Base-by-base conservation (phyloP, 2,113 vertebrate species). In the Siniperca knerii region DNA sequence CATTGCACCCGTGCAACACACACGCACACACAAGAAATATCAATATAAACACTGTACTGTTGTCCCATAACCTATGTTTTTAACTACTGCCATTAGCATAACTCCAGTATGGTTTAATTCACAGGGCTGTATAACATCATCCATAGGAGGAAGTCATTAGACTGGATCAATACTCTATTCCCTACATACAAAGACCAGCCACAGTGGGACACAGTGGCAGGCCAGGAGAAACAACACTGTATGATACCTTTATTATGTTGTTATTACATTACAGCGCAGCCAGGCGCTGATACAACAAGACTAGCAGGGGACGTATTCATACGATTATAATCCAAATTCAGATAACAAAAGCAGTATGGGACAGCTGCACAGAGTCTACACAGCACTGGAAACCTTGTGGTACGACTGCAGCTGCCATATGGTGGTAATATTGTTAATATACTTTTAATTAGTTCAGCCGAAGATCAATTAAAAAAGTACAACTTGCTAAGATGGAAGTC, bases 121-220 rank as follows among this genome's bases (percentile, higher is more conserved):
- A 87, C 57, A 70, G 25, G 55, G 52, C 50, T 37, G 46, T 61
- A 81, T 90, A 88, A 85, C 69, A 87, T 89, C 83, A 91, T 85
- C 80, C 64, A 84, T 50, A 46, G 65, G 10, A 87, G 89, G 87
- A 89, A 90, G 85, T 84, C 84, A 93, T 93, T 89, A 89, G 48
- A 80, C 44, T 20, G 52, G 79, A 92, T 93, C 90, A 57, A 93
- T 92, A 66, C 40, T 78, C 15, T 55, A 40, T 67, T 86, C 82
- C 85, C 75, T 23, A 5, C 46, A 37, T 80, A 84, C 4, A 3
- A 48, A 52, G 58, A 75, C n/a, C 4, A 2, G 83, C 60, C 82
- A 75, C 65, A 37, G 72, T 25, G 77, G 80, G 82, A 76, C 35
- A 61, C 37, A 23, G 85, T 3, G 71, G 55, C 77, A 77, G 79